Evolutionary conservation across 2,797 vertebrate genomes (phyloP), one percentile per base, ranked within the genome.

Genomic region (Hemitrygon akajei): DNA sequence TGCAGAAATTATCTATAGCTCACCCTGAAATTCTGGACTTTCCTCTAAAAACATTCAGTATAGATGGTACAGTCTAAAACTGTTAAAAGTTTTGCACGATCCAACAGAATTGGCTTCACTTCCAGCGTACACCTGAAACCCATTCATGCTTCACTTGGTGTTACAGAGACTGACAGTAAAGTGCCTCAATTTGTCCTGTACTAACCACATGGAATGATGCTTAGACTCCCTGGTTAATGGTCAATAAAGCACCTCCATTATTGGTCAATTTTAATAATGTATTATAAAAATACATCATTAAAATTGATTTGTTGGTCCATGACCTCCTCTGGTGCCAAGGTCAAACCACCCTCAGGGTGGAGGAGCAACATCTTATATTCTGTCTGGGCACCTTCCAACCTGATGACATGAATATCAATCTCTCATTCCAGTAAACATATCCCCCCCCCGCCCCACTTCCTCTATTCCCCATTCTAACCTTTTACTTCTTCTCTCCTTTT

Each of bases 201-300:
- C 91, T 93, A 58, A 93, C 71, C 91, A 93, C 40, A 56, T 12
- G 25, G 69, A 92, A 92, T 92, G 69, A 47, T 76, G 69, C 76
- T 76, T 93, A 93, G 91, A 76, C 91, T 76, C 71, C 16, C 71
- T 58, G 40, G 34, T 30, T 30, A 30, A 56, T 93, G 47, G 12
- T 27, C 37, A 71, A 71, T 47, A 58, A 27, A 18, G 27, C 18
- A 25, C 11, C 91, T 76, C 71, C 18, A 56, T 76, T 93, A 76
- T 71, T 91, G n/a, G 27, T 75, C 69, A 6, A 75, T 76, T 27
- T 40, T 71, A 93, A 76, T 93, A 71, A 93, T 14, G 71, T 71
- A 75, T 76, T 56, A 27, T 40, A 66, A 86, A 91, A 47, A 25
- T 73, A 66, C 37, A 76, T 25, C 47, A 47, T 47, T 47, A 47